These are phyloP conservation scores for Tinamus guttatus DNA, from an alignment of 2,113 vertebrate species.

Conservation along the genomic window DNA sequence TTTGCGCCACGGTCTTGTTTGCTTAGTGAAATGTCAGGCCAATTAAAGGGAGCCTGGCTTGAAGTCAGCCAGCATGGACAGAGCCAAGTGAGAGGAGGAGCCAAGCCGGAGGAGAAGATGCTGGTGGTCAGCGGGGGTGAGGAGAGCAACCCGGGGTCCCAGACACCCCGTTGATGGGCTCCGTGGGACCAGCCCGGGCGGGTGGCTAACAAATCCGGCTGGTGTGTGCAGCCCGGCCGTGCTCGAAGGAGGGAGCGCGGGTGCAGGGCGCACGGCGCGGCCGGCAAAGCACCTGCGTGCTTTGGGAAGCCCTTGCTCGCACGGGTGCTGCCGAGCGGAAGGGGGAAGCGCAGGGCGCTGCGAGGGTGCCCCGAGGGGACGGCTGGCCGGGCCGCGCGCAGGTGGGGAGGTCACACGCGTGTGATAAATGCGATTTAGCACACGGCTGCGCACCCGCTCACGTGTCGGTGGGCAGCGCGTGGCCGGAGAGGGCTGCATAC, in stretches of 20 bases:
- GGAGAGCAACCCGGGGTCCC: not conserved
- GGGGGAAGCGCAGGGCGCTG: fast-evolving
- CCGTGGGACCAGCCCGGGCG: fast-evolving
- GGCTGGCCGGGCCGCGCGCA: not conserved
- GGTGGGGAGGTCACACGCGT: not conserved
- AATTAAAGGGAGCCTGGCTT: constrained; percentile 70
- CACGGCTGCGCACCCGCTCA: not conserved
- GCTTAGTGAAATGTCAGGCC: constrained; percentile 79
- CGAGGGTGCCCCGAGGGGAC: fast-evolving
- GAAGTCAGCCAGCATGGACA: not conserved
- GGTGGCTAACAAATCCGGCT: fast-evolving
- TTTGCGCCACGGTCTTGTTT: constrained; percentile 74
- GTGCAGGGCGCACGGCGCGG: too few species aligned
- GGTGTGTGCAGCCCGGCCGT: fast-evolving
- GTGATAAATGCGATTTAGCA: constrained; percentile 22
- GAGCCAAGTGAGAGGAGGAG: constrained; percentile 23
- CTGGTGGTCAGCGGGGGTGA: not conserved
- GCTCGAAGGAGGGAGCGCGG: too few species aligned
- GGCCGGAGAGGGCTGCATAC: fast-evolving
- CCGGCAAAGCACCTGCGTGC: not conserved
- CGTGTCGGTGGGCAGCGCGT: fast-evolving
- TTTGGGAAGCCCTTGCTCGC: fast-evolving
- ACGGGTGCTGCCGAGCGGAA: fast-evolving
- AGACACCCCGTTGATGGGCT: fast-evolving
- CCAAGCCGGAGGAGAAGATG: not conserved